Evolutionary conservation across 2,113 vertebrate genomes (phyloP).

Genomic region (Hiodon tergisus): DNA sequence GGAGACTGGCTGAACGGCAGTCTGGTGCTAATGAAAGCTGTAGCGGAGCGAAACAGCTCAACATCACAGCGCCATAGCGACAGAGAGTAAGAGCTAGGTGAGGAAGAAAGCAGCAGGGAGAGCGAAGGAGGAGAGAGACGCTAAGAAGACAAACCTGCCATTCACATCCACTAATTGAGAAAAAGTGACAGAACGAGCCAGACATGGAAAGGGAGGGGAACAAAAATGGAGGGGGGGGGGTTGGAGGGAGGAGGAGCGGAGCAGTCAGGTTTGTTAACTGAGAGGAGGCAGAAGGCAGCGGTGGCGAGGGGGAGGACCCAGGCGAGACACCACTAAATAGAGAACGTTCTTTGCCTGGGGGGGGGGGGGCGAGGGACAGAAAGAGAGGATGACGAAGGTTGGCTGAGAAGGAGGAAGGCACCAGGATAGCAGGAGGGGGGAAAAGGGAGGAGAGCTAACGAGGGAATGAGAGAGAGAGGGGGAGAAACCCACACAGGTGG

Average conservation of each 20-base stretch:
- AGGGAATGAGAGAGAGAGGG: constrained; percentile 11
- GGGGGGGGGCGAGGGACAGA: constrained; percentile 26
- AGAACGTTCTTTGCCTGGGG: constrained; percentile 5
- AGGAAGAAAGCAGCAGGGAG: background rate
- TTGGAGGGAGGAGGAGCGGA: background rate
- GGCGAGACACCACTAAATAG: constrained; percentile 12
- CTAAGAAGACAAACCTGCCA: constrained; percentile 13
- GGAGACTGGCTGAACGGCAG: no score
- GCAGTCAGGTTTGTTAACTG: constrained; percentile 14
- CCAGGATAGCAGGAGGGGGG: constrained; percentile 10
- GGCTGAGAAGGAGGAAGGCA: no score
- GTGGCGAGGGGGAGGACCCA: constrained; percentile 14
- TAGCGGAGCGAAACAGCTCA: no score
- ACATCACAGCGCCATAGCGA: no score
- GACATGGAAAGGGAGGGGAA: background rate
- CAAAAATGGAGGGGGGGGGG: background rate
- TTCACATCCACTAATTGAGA: constrained; percentile 5
- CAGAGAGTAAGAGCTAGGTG: background rate
- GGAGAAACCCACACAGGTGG: constrained; percentile 28
- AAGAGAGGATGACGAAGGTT: constrained; percentile 26
- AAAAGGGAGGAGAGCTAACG: constrained; percentile 35
- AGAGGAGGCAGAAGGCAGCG: constrained; percentile 8
- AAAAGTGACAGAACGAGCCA: background rate
- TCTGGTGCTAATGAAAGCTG: no score
- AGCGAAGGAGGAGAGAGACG: background rate